Percentiles rank a stretch among this genome's conserved stretches.
These are phyloP conservation scores for Sminthurides aquaticus DNA, from an alignment of 2,888 invertebrate species.

Conservation along the genomic window DNA sequence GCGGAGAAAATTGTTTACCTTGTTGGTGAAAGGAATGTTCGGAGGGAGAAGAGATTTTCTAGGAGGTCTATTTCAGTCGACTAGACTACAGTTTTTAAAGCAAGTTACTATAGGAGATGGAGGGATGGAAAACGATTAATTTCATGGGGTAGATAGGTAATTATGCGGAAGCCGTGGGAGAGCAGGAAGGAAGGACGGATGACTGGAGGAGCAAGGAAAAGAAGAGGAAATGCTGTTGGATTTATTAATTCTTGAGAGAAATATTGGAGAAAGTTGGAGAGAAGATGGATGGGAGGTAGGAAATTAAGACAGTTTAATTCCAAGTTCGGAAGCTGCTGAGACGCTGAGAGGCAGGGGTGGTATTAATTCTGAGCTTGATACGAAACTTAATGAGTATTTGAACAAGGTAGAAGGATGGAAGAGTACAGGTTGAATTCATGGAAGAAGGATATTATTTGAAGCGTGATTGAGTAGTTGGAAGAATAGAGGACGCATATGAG, in stretches of 20 bases:
- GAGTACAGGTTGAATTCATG: background rate
- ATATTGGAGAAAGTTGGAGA: background rate
- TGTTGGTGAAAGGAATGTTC: too few relatives aligned
- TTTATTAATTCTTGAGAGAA: background rate
- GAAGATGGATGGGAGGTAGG: background rate
- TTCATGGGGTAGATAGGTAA: too few relatives aligned
- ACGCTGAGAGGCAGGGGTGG: background rate
- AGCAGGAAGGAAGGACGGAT: too few relatives aligned
- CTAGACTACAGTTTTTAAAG: too few relatives aligned
- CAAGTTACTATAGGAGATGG: too few relatives aligned
- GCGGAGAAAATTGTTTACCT: too few relatives aligned
- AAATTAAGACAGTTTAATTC: background rate
- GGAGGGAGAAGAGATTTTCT: too few relatives aligned
- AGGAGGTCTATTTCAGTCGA: too few relatives aligned
- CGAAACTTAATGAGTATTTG: slow-evolving; percentile 20
- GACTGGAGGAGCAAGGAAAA: background rate
- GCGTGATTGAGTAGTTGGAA: background rate
- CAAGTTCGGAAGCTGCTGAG: background rate
- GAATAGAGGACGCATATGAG: background rate
- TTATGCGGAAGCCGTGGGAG: too few relatives aligned
- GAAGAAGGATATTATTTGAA: background rate
- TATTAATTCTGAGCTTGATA: background rate
- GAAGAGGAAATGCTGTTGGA: background rate
- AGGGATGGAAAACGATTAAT: too few relatives aligned
- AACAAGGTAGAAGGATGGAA: slow-evolving; percentile 11